These are phyloP conservation scores for Hestina assimilis DNA, from an alignment of 1,140 invertebrate species.

Conservation along the genomic window DNA sequence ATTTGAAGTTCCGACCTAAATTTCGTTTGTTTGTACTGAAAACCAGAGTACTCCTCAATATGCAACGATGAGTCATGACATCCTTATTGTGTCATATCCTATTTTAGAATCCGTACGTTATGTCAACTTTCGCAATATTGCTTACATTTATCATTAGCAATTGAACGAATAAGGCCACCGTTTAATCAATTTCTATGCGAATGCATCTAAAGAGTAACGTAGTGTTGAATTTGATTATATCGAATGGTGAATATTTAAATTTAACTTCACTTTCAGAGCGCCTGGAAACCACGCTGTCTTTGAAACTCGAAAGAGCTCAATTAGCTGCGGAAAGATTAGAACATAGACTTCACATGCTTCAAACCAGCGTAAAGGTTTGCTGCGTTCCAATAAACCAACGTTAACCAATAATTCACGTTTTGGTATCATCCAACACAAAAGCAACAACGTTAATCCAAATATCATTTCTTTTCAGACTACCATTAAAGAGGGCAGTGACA, in stretches of 20 bases:
- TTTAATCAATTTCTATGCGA: constrained; percentile 56
- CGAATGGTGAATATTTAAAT: constrained; percentile 8
- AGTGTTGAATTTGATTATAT: too few species aligned
- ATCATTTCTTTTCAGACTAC: constrained; percentile 47
- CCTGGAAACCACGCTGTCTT: constrained; percentile 63
- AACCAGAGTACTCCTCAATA: constrained; percentile 32
- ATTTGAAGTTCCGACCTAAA: constrained; percentile 35
- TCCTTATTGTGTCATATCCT: constrained; percentile 72
- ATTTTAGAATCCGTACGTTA: constrained; percentile 55
- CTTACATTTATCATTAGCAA: constrained; percentile 48
- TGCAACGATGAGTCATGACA: constrained; percentile 41
- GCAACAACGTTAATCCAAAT: too few species aligned
- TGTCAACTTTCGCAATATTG: constrained; percentile 64
- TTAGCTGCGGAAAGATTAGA: constrained; percentile 67
- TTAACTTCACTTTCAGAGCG: constrained; percentile 56
- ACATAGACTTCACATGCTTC: constrained; percentile 69
- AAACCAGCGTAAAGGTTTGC: constrained; percentile 61
- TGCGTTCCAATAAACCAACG: background rate
- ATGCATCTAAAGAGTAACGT: constrained; percentile 33
- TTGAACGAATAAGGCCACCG: constrained; percentile 58
- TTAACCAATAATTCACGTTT: too few species aligned
- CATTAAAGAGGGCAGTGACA: constrained; percentile 62
- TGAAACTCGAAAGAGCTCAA: constrained; percentile 67
- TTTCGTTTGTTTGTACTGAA: constrained; percentile 31
- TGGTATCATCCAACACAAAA: too few species aligned